Base-by-base conservation (phyloP, 2,797 vertebrate genomes). In the Crenuchus spilurus region DNA sequence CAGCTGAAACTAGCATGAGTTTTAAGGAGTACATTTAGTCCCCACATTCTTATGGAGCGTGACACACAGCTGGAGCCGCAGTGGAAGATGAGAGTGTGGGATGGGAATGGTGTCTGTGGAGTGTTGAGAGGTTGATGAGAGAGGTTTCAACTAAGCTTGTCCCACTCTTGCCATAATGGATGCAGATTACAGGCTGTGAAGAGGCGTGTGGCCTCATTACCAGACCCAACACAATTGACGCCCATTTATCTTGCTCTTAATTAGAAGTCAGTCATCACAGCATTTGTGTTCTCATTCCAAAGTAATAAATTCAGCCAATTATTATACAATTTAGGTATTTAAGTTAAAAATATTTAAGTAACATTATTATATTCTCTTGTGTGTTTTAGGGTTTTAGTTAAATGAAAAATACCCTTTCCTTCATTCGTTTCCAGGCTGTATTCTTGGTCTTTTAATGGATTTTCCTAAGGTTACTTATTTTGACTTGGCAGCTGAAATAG, bases 1-100 rank as follows among this genome's bases (percentile, higher is more conserved):
- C 67, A 70, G 52, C 67, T 58, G 54, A 70, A 39, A 58, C 67
- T 42, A 24, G 58, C 46, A 61, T 61, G 67, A 55, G 66, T 64
- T 24, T 24, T 24, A 26, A 26, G 22, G 22, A 28, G 13, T 14
- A 10, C 24, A 2, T 52, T 52, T 52, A 52, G 9, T n/a, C 22
- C 42, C 24, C 11, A 26, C 37, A 30, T 70, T 46, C 52, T 57
- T 33, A 57, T 57, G 6, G 14, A 52, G 49, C 28, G 24, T 52
- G 52, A 57, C 30, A 30, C 52, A 57, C 52, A 57, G 22, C 49
- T 28, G 49, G 49, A 52, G 49, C 49, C 22, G 9, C 28, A 16
- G 52, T 10, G 22, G 37, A 30, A 52, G 26, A 14, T 44, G 41
- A 51, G 69, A 58, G 55, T 42, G 26, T 42, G 48, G 18, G 20